These are phyloP conservation scores for Drosophila sechellia DNA, from an alignment of 1,140 invertebrate species.

Conservation along the genomic window DNA sequence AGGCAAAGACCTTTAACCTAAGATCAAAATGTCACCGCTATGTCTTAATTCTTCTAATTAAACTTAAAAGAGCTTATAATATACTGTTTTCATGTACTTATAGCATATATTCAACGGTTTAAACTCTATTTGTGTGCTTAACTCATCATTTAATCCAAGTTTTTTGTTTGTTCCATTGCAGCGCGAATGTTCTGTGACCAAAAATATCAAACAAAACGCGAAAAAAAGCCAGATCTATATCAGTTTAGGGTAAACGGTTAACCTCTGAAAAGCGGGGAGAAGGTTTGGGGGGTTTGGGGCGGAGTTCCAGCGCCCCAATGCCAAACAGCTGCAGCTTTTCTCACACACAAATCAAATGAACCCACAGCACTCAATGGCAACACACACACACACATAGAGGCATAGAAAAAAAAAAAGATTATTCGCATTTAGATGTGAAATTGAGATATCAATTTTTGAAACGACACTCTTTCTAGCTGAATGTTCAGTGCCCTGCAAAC, in stretches of 20 bases:
- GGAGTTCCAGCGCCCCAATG: conserved; percentile 59
- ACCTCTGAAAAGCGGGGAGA: conserved; percentile 21
- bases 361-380: conserved; percentile 49
- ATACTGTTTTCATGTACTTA: no score
- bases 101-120: no score
- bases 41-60: not conserved
- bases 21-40: not conserved
- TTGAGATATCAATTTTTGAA: conserved; percentile 83
- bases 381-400: conserved; percentile 8
- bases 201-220: conserved; percentile 13
- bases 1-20: not conserved
- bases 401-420: conserved; percentile 42
- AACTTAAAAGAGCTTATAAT: not conserved
- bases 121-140: no score
- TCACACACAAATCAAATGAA: conserved; percentile 81
- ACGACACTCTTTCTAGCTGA: conserved; percentile 55
- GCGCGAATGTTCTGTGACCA: conserved; percentile 19
- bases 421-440: conserved; percentile 83
- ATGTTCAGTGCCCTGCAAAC: conserved; percentile 29
- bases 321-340: conserved; percentile 76
- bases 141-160: not conserved
- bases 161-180: not conserved
- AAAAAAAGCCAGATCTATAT: conserved; percentile 37
- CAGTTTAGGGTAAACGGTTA: conserved; percentile 47
- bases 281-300: not conserved